Percentiles rank a stretch among this genome's conserved stretches.
Conservation (phyloP, 2,113 vertebrate genomes). For the Daphoenositta chrysoptera region DNA sequence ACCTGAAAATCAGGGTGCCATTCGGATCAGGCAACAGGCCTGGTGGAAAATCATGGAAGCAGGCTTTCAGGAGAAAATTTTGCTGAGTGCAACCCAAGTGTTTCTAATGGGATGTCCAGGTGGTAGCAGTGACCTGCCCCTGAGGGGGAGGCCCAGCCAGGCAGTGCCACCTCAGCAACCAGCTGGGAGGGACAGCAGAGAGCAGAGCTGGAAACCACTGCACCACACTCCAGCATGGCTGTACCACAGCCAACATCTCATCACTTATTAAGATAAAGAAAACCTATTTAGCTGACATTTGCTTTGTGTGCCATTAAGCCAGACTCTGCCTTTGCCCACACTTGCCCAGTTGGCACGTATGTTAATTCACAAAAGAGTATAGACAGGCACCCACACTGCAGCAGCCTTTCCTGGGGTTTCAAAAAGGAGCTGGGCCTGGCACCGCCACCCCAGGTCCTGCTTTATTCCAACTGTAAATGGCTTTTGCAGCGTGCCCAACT, state of each 20-base stretch:
- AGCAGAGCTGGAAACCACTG: background rate
- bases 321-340: background rate
- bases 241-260: background rate
- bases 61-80: background rate
- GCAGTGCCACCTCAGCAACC: background rate
- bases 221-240: background rate
- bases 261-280: conserved; percentile 21
- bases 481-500: background rate
- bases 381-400: background rate
- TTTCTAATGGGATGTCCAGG: background rate
- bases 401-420: background rate
- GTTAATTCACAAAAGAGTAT: background rate
- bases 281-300: conserved; percentile 26
- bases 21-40: background rate
- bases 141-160: accelerated
- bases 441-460: background rate
- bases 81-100: accelerated
- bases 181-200: background rate
- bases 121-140: background rate
- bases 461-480: background rate
- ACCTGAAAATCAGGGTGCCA: background rate
- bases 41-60: accelerated
- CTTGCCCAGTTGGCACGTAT: background rate
- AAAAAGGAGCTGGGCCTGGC: background rate
- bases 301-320: background rate